These are phyloP conservation scores for Chaunax sp. DNA, from an alignment of 2,797 vertebrate species.

Conservation along the genomic window DNA sequence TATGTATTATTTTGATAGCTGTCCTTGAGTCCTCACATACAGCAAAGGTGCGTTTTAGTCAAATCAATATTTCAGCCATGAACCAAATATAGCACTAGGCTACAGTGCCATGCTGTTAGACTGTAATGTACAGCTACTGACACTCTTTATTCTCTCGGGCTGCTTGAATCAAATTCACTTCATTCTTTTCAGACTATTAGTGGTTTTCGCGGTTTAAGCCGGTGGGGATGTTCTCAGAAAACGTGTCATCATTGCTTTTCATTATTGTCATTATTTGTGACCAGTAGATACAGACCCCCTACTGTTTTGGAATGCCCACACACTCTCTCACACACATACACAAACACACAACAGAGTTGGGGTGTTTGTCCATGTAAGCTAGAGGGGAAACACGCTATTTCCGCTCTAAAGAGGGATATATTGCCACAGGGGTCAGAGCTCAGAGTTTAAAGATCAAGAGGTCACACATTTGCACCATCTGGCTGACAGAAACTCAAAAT, in stretches of 20 bases:
- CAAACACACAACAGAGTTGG: neutral
- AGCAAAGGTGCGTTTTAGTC: constrained; percentile 31
- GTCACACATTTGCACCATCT: constrained; percentile 67
- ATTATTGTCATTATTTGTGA: constrained; percentile 50
- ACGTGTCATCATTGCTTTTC: constrained; percentile 40
- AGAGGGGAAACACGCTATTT: constrained; percentile 67
- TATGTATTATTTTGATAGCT: constrained; percentile 45
- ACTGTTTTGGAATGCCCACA: constrained; percentile 35
- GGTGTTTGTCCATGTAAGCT: constrained; percentile 46
- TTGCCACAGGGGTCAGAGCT: constrained; percentile 57
- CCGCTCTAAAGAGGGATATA: constrained; percentile 48
- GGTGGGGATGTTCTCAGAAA: constrained; percentile 32
- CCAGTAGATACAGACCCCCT: constrained; percentile 30
- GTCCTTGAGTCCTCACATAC: constrained; percentile 44
- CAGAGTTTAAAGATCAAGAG: constrained; percentile 64
- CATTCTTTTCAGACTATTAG: constrained; percentile 26
- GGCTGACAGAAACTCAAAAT: constrained; percentile 56
- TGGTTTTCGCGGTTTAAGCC: constrained; percentile 16
- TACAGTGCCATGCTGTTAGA: constrained; percentile 26
- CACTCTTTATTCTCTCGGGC: constrained; percentile 3
- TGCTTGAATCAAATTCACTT: constrained; percentile 32
- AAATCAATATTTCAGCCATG: constrained; percentile 70
- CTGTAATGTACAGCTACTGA: constrained; percentile 1
- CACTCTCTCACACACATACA: neutral
- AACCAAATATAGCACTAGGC: constrained; percentile 48